A percentile compares a stretch with the other conserved stretches of the same genome.
Conservation (phyloP, 2,888 invertebrate species). For the Limnephilus auricula region DNA sequence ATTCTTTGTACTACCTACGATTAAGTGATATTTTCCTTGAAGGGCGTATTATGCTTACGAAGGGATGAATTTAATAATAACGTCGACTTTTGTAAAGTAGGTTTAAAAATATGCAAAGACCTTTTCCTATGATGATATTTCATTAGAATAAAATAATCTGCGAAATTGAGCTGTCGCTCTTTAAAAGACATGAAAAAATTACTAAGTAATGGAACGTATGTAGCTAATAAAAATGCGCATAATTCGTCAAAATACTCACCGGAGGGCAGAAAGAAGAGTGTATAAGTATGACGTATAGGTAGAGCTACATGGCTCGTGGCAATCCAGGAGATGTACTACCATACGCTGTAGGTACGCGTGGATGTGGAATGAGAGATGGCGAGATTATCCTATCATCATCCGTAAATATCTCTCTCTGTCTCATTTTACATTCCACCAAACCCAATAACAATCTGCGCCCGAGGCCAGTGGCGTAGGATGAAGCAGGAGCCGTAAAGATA, state of each 20-base stretch:
- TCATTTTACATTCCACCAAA: constrained; percentile 64
- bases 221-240: constrained; percentile 48
- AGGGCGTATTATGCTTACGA: neutral
- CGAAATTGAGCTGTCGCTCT: constrained; percentile 5
- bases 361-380: constrained; percentile 51
- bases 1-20: neutral
- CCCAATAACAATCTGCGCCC: constrained; percentile 64
- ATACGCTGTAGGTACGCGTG: neutral
- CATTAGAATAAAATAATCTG: constrained; percentile 1
- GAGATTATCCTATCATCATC: constrained; percentile 64
- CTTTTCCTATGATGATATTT: neutral
- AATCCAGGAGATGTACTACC: constrained; percentile 27
- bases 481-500: constrained; percentile 45
- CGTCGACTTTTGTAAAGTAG: neutral
- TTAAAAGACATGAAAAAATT: neutral
- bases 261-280: constrained; percentile 21
- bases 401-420: constrained; percentile 60
- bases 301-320: neutral
- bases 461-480: constrained; percentile 49
- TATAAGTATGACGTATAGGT: neutral
- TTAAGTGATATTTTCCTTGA: neutral
- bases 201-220: constrained; percentile 8
- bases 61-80: neutral
- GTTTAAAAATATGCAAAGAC: neutral
- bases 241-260: constrained; percentile 51